Percentiles rank a stretch among this genome's conserved stretches.
phyloP scores from a whole-genome alignment of 1,140 invertebrate species.

The Condylostylus longicornis region DNA sequence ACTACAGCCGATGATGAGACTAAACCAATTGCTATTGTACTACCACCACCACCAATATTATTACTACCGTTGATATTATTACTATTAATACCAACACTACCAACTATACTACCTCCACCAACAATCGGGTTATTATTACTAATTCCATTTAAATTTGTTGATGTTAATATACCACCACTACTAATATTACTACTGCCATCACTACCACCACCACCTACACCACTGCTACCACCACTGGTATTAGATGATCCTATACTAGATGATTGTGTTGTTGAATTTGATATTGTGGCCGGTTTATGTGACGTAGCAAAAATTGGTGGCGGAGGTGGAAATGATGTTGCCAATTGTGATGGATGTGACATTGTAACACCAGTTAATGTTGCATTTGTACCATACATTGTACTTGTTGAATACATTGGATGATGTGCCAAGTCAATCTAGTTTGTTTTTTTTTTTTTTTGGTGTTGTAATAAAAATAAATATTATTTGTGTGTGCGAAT shows the following conservation, averaged over 20 bases:
- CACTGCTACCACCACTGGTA: constrained; percentile 1
- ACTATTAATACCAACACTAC: no score
- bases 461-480: neutral
- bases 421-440: constrained; percentile 32
- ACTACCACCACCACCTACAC: constrained; percentile 23
- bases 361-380: constrained; percentile 32
- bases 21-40: no score
- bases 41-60: no score
- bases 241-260: neutral
- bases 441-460: neutral
- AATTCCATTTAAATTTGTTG: constrained; percentile 12
- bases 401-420: constrained; percentile 30
- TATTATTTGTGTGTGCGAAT: no score
- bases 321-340: constrained; percentile 28
- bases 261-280: constrained; percentile 10
- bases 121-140: constrained; percentile 4
- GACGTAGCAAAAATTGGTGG: constrained; percentile 23
- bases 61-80: no score
- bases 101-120: no score
- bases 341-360: constrained; percentile 33
- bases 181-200: constrained; percentile 6
- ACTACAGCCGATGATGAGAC: no score
- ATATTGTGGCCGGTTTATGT: constrained; percentile 22
- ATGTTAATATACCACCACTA: constrained; percentile 18
- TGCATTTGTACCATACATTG: constrained; percentile 27